Percentiles rank a stretch among this genome's conserved stretches.
Conservation (phyloP, 2,888 invertebrate genomes). For the Tiliacea aurago region DNA sequence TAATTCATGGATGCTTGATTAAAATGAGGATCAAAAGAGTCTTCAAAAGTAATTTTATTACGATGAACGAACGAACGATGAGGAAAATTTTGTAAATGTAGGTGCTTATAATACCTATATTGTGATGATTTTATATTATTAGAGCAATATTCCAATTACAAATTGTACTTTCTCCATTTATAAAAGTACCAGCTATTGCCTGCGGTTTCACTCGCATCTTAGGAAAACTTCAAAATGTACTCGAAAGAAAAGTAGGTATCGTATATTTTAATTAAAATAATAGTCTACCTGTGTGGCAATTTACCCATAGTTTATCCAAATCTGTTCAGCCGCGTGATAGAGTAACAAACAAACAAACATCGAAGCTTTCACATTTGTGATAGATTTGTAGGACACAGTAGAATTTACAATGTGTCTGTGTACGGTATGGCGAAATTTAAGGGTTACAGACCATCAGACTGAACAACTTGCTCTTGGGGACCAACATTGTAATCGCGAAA, state of each 20-base stretch:
- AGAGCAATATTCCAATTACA: background rate
- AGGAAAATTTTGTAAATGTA: constrained; percentile 11
- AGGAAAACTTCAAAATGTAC: background rate
- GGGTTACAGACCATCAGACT: no score
- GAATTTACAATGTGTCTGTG: no score
- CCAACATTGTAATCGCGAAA: no score
- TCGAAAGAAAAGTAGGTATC: no score
- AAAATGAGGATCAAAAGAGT: constrained; percentile 54
- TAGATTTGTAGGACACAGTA: no score
- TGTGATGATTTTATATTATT: background rate
- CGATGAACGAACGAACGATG: no score
- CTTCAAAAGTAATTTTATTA: constrained; percentile 36
- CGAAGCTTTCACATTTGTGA: background rate
- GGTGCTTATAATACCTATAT: background rate
- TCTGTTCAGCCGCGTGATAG: background rate
- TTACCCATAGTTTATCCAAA: background rate
- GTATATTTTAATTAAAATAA: background rate
- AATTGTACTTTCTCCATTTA: background rate
- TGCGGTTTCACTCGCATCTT: background rate
- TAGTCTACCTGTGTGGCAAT: no score
- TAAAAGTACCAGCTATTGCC: background rate
- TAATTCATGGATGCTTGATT: constrained; percentile 59
- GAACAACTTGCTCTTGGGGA: no score
- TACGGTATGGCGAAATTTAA: no score
- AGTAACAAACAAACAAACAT: background rate